phyloP scores from a whole-genome alignment of 1,140 invertebrate species.

The Heliothis subflexa region DNA sequence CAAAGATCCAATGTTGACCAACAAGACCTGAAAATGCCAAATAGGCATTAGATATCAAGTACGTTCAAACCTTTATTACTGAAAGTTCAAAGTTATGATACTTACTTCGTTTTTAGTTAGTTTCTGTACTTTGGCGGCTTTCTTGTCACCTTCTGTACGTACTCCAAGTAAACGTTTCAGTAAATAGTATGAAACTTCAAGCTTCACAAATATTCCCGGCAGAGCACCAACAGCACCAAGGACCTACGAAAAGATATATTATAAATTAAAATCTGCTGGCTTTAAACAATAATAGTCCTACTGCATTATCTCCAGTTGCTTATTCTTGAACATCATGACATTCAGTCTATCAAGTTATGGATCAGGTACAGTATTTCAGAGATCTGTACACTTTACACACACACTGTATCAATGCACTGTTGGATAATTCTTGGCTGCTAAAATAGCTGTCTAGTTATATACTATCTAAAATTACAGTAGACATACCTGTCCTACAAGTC shows the following conservation, averaged over 20 bases:
- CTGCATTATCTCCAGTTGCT: no score
- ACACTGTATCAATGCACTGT: no score
- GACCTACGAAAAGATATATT: constrained; percentile 85
- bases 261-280: not conserved
- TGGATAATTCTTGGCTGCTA: no score
- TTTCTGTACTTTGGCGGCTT: constrained; percentile 98
- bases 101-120: constrained; percentile 93
- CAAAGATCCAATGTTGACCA: constrained; percentile 99
- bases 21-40: constrained; percentile 88
- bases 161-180: constrained; percentile 98
- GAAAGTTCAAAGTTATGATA: constrained; percentile 4
- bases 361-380: no score
- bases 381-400: no score
- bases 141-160: constrained; percentile 99
- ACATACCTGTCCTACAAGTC: constrained; percentile 96
- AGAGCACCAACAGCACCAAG: constrained; percentile 98
- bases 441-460: no score
- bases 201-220: constrained; percentile 98
- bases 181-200: constrained; percentile 99
- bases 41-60: not conserved
- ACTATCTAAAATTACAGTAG: not conserved
- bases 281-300: no score
- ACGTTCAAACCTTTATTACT: not conserved
- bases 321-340: no score
- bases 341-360: no score